Evolutionary conservation across 1,140 invertebrate genomes (phyloP).

Genomic region (Phthorimaea operculella): DNA sequence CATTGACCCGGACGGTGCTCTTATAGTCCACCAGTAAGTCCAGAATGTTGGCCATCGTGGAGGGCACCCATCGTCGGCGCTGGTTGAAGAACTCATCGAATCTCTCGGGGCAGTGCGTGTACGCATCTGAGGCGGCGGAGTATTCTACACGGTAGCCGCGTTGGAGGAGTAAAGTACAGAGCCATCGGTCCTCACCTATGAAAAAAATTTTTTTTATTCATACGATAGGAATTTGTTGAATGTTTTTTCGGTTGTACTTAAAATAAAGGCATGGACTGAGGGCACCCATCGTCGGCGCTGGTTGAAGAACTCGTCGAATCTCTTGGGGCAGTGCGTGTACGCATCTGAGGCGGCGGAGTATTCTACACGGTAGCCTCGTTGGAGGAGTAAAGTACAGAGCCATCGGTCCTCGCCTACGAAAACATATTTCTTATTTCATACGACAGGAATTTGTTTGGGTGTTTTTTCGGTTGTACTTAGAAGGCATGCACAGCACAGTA

Average conservation of each 20-base stretch:
- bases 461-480: too few relatives aligned
- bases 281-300: conserved; percentile 96
- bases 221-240: too few relatives aligned
- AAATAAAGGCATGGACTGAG: too few relatives aligned
- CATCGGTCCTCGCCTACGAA: conserved; percentile 86
- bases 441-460: too few relatives aligned
- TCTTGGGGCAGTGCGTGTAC: conserved; percentile 96
- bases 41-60: conserved; percentile 96
- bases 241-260: too few relatives aligned
- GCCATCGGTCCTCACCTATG: conserved; percentile 90
- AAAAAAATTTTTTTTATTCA: neutral
- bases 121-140: conserved; percentile 96
- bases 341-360: conserved; percentile 98
- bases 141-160: conserved; percentile 98
- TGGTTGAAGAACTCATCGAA: conserved; percentile 98
- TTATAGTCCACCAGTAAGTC: conserved; percentile 91
- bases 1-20: conserved; percentile 91
- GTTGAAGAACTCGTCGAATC: conserved; percentile 97
- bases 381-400: conserved; percentile 92
- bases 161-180: conserved; percentile 92
- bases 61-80: conserved; percentile 94
- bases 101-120: conserved; percentile 96
- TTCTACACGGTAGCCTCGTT: conserved; percentile 96
- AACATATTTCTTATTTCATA: neutral
- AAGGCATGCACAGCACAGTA: too few relatives aligned